Evolutionary conservation across 2,113 vertebrate species (phyloP).

Genomic region (Siphamia tubifer): DNA sequence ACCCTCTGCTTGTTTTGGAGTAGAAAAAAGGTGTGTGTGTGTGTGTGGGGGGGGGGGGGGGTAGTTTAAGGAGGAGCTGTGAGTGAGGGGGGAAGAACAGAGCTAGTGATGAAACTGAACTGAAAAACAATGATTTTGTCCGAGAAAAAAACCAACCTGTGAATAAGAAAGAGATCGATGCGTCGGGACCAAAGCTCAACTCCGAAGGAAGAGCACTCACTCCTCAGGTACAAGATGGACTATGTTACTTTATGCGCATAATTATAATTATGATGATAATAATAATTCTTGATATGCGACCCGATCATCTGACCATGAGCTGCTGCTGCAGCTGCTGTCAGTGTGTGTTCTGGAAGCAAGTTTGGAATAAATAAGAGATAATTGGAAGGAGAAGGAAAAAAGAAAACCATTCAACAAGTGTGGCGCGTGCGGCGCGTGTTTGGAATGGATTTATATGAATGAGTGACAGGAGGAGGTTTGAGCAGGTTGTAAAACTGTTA

Average conservation of each 20-base stretch:
- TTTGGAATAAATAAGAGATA: no score
- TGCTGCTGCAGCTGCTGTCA: neutral
- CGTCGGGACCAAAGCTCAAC: neutral
- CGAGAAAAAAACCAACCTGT: neutral
- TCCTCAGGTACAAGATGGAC: neutral
- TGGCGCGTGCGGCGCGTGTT: no score
- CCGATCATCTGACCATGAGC: neutral
- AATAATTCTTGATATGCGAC: no score
- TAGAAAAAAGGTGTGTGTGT: no score
- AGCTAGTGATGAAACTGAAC: slow-evolving; percentile 54
- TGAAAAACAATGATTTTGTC: neutral
- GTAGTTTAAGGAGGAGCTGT: slow-evolving; percentile 26
- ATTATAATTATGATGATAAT: no score
- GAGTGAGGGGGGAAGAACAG: neutral
- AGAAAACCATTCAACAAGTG: neutral
- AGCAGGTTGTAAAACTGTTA: neutral
- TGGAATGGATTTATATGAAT: no score
- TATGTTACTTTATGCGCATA: neutral
- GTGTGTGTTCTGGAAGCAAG: neutral
- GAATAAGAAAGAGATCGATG: neutral
- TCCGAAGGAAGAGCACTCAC: slow-evolving; percentile 10
- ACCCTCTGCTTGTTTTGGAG: neutral
- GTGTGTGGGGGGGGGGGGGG: neutral
- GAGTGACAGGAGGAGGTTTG: neutral
- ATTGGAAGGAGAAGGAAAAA: neutral